Evolutionary conservation across 1,140 invertebrate species (phyloP).

Genomic region (Ditylenchus dipsaci): DNA sequence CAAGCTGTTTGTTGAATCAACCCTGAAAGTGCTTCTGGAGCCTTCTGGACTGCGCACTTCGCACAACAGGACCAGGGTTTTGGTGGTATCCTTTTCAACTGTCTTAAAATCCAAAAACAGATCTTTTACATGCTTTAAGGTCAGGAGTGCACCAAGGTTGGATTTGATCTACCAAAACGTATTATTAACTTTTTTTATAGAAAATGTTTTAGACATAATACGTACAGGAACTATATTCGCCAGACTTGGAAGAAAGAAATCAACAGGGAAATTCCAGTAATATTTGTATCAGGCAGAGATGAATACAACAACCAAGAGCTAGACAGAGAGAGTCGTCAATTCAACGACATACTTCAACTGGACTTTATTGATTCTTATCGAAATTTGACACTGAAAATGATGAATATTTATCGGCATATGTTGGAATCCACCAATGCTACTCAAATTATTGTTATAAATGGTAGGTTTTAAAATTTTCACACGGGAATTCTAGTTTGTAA

Average conservation of each 20-base stretch:
- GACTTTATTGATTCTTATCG: constrained; percentile 55
- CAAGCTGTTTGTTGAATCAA: constrained; percentile 30
- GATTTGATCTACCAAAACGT: no score
- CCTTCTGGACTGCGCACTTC: constrained; percentile 9
- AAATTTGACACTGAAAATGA: constrained; percentile 57
- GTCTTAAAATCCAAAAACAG: no score
- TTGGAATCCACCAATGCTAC: constrained; percentile 33
- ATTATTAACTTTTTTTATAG: no score
- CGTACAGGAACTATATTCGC: constrained; percentile 50
- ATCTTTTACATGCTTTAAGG: no score
- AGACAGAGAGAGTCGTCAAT: constrained; percentile 20
- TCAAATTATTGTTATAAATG: constrained; percentile 57
- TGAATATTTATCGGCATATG: constrained; percentile 51
- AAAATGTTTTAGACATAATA: constrained; percentile 11
- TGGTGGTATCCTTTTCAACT: constrained; percentile 31
- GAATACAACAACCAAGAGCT: constrained; percentile 26
- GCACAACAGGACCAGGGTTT: constrained; percentile 21
- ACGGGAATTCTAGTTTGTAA: background rate
- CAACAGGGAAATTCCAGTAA: constrained; percentile 37
- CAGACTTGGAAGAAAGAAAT: constrained; percentile 47
- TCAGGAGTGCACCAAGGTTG: no score
- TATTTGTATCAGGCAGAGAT: constrained; percentile 42
- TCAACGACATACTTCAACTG: constrained; percentile 52
- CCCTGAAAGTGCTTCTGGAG: constrained; percentile 13
- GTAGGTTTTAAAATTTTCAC: constrained; percentile 10